A percentile compares a stretch with the other conserved stretches of the same genome.
phyloP scores from a whole-genome alignment of 2,888 invertebrate genomes.

The Apotomis capreana region DNA sequence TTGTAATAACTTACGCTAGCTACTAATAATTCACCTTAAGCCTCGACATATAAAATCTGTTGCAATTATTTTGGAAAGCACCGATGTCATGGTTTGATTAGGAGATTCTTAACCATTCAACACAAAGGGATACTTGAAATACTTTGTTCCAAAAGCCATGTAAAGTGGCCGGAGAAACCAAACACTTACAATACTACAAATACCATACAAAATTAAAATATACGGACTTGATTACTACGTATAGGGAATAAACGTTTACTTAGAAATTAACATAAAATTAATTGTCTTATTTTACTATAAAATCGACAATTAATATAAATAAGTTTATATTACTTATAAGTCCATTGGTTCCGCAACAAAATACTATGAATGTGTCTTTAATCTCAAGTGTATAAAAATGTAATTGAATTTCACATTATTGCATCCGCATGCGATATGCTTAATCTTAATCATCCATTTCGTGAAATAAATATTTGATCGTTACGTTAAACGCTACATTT shows the following conservation, averaged over 20 bases:
- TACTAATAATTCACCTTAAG: slow-evolving; percentile 49
- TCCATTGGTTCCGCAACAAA: background rate
- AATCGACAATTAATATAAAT: slow-evolving; percentile 6
- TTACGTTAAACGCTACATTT: background rate
- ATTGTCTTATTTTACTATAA: slow-evolving; percentile 5
- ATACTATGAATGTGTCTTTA: slow-evolving; percentile 10
- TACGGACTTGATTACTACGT: background rate
- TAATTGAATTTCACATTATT: slow-evolving; percentile 17
- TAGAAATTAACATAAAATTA: slow-evolving; percentile 12
- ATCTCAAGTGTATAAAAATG: background rate
- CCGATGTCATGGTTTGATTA: slow-evolving; percentile 49
- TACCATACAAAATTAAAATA: slow-evolving; percentile 1
- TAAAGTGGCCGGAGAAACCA: slow-evolving; percentile 32
- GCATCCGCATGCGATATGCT: slow-evolving; percentile 6
- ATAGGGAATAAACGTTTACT: background rate
- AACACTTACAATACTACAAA: slow-evolving; percentile 6
- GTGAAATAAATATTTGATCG: background rate
- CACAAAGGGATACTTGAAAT: slow-evolving; percentile 15
- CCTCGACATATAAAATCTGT: slow-evolving; percentile 55
- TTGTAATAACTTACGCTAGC: slow-evolving; percentile 17
- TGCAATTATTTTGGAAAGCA: slow-evolving; percentile 52
- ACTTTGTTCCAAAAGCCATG: slow-evolving; percentile 27
- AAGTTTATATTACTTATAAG: slow-evolving; percentile 5
- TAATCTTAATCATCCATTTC: background rate
- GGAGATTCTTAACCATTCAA: slow-evolving; percentile 38